Percentiles rank a stretch among this genome's conserved stretches.
Conservation (phyloP, 2,888 invertebrate species). For the Synergus umbraculus region DNA sequence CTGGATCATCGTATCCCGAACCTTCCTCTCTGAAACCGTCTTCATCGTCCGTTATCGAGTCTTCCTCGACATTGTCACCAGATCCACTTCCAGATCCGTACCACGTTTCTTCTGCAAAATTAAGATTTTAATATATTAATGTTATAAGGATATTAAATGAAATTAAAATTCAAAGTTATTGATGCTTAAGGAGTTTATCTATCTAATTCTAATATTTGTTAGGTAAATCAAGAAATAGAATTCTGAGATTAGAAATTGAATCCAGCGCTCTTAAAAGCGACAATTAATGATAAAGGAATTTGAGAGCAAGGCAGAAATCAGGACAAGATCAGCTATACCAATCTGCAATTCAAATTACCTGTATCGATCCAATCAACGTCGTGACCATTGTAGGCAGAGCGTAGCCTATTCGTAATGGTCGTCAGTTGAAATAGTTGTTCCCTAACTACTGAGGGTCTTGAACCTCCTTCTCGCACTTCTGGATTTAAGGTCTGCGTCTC, state of each 20-base stretch:
- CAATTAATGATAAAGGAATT: conserved; percentile 3
- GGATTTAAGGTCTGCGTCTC: conserved; percentile 85
- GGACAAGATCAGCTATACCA: conserved; percentile 22
- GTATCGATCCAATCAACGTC: conserved; percentile 92
- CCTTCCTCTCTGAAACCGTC: conserved; percentile 74
- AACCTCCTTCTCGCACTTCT: conserved; percentile 80
- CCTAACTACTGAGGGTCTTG: conserved; percentile 79
- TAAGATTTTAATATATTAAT: neutral
- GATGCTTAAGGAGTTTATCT: too few relatives aligned
- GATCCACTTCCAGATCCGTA: conserved; percentile 87
- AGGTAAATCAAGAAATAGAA: neutral
- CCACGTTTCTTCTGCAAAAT: conserved; percentile 79
- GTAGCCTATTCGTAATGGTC: conserved; percentile 88
- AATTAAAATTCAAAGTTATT: neutral
- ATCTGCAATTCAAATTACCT: conserved; percentile 72
- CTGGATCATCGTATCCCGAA: conserved; percentile 72
- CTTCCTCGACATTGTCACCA: conserved; percentile 81
- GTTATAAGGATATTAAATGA: neutral
- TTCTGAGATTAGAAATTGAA: neutral
- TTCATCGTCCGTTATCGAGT: conserved; percentile 73
- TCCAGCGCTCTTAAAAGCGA: too few relatives aligned
- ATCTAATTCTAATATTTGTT: neutral
- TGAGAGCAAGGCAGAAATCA: conserved; percentile 16
- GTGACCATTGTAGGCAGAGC: conserved; percentile 93
- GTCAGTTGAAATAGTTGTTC: conserved; percentile 88